phyloP scores from a whole-genome alignment of 1,140 invertebrate species.

The Lysiphlebus fabarum region DNA sequence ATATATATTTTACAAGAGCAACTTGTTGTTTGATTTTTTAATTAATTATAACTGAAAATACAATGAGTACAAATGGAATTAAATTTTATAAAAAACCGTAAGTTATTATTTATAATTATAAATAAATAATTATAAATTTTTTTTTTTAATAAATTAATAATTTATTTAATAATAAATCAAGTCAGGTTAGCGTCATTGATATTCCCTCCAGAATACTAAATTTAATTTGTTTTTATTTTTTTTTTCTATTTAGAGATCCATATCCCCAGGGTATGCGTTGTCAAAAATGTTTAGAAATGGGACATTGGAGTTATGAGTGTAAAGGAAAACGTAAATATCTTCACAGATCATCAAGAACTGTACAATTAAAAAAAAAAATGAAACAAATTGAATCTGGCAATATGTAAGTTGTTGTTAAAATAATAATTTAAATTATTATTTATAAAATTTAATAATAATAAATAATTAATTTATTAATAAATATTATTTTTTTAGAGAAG shows the following conservation, averaged over 20 bases:
- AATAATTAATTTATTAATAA: not conserved
- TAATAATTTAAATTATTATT: constrained; percentile 13
- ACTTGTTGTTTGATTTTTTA: not conserved
- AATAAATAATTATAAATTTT: constrained; percentile 2
- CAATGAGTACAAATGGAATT: constrained; percentile 37
- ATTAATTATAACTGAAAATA: constrained; percentile 13
- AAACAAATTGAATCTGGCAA: constrained; percentile 54
- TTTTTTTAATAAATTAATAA: not conserved
- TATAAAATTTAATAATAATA: constrained; percentile 10
- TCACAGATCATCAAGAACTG: constrained; percentile 75
- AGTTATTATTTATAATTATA: constrained; percentile 21
- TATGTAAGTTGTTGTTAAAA: constrained; percentile 30
- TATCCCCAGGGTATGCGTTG: constrained; percentile 73
- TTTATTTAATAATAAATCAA: not conserved
- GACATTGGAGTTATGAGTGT: constrained; percentile 92
- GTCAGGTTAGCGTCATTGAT: not conserved
- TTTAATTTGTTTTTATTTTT: not conserved
- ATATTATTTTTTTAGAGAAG: constrained; percentile 18
- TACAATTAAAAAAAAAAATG: constrained; percentile 72
- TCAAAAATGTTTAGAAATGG: constrained; percentile 87
- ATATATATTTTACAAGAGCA: too few relatives aligned
- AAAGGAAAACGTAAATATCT: constrained; percentile 86
- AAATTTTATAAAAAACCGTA: constrained; percentile 41
- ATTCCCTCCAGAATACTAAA: not conserved
- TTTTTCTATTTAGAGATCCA: constrained; percentile 41